Evolutionary conservation across 2,888 invertebrate genomes (phyloP), one percentile per base, ranked within the genome.

Genomic region (Neuroscelio doddi): DNA sequence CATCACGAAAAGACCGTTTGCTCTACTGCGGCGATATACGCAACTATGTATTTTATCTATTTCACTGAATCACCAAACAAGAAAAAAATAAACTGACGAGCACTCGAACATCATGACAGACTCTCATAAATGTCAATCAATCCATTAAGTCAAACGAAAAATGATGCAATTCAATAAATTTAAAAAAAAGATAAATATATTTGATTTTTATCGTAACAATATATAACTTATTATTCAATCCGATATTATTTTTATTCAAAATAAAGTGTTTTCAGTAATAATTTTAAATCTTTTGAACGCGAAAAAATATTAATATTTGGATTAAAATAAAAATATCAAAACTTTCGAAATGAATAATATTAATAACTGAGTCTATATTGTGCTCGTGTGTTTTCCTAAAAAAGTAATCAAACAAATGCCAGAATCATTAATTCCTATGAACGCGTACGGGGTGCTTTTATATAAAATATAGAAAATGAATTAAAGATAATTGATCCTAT

Each of bases 361-460:
- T 12, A 50, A 51, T 46, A 56, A 56, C 3, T 56, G 45, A 21
- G 47, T 63, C 47, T 42, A 49, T 50, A 50, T 53, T 30, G 50
- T 61, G 65, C 65, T 66, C 66, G 62, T 55, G 61, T 52, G 52
- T 64, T 57, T 64, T 46, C 49, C 26, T 47, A 17, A 42, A 47
- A 17, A 46, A 59, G 45, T 56, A 53, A 36, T 45, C 46, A 57
- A 61, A 57, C 52, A 57, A 38, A 61, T 59, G 56, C 24, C 56
- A 56, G 55, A 57, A 59, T 57, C 56, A 57, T 62, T 66, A 45
- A 63, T 67, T 61, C 58, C 56, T 64, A 64, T 65, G 53, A 69
- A 70, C 65, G 69, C 59, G 70, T 75, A 71, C 71, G 71, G 76
- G 76, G 63, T 70, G 68, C 66, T 64, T 67, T 74, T 76, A 71